Percentiles rank a stretch among this genome's conserved stretches.
Conservation (phyloP, 2,797 vertebrate species). For the Amazona finschi region DNA sequence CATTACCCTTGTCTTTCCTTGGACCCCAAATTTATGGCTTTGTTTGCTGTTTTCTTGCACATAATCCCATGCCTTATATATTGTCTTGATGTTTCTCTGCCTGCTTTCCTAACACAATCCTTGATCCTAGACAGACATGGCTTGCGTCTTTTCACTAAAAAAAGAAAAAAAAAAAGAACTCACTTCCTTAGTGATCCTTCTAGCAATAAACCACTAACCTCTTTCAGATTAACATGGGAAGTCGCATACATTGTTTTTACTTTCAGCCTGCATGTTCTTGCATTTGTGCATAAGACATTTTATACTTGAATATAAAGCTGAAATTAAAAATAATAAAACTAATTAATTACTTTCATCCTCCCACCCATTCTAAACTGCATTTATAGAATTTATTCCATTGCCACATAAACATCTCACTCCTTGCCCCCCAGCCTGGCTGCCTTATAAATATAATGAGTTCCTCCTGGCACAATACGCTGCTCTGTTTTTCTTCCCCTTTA, state of each 20-base stretch:
- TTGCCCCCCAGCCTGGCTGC: neutral
- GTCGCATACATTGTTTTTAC: neutral
- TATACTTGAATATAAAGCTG: neutral
- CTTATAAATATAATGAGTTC: neutral
- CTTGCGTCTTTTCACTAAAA: neutral
- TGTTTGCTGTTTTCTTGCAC: neutral
- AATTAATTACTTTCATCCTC: neutral
- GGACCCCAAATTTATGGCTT: neutral
- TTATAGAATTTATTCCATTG: neutral
- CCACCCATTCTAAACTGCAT: neutral
- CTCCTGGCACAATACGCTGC: neutral
- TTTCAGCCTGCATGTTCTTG: neutral
- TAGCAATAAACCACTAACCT: neutral
- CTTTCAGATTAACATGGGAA: neutral
- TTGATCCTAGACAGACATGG: neutral
- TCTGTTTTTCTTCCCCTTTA: neutral
- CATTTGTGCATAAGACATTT: neutral
- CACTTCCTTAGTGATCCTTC: neutral
- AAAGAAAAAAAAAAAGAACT: neutral
- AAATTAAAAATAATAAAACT: slow-evolving; percentile 15
- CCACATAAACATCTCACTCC: neutral
- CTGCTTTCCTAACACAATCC: neutral
- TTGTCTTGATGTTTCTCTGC: neutral
- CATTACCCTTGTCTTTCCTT: neutral
- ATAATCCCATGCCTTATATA: neutral